Evolutionary conservation across 2,888 invertebrate species (phyloP).

Genomic region (Pyrgus malvae): DNA sequence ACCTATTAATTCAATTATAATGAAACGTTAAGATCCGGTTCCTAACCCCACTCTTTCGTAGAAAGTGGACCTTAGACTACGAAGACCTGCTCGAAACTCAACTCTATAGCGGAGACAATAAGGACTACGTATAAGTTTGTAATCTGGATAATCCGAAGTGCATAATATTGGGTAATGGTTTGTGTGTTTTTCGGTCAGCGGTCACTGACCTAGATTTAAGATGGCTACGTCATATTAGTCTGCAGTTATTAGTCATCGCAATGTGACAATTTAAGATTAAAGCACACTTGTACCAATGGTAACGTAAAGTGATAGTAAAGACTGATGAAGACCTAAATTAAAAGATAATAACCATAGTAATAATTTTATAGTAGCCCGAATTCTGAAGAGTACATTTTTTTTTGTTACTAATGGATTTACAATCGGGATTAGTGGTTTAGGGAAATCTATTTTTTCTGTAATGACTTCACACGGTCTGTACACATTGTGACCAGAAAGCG

Average conservation of each 20-base stretch:
- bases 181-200: constrained; percentile 65
- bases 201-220: constrained; percentile 40
- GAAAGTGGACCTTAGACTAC: constrained; percentile 41
- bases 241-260: background rate
- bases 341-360: too few species aligned
- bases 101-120: background rate
- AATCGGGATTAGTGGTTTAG: too few species aligned
- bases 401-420: too few species aligned
- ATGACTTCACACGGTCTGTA: too few species aligned
- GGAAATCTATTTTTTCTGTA: too few species aligned
- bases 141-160: constrained; percentile 39
- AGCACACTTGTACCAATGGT: too few species aligned
- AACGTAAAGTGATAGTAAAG: too few species aligned
- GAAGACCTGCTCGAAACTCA: background rate
- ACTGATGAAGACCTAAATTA: too few species aligned
- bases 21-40: constrained; percentile 45
- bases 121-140: background rate
- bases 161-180: constrained; percentile 53
- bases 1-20: too few species aligned
- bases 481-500: too few species aligned
- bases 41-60: constrained; percentile 40
- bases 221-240: constrained; percentile 27
- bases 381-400: too few species aligned
- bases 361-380: too few species aligned
- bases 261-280: background rate